Base-by-base conservation (phyloP, 1,140 invertebrate genomes). In the Drosophila kepulauana region DNA sequence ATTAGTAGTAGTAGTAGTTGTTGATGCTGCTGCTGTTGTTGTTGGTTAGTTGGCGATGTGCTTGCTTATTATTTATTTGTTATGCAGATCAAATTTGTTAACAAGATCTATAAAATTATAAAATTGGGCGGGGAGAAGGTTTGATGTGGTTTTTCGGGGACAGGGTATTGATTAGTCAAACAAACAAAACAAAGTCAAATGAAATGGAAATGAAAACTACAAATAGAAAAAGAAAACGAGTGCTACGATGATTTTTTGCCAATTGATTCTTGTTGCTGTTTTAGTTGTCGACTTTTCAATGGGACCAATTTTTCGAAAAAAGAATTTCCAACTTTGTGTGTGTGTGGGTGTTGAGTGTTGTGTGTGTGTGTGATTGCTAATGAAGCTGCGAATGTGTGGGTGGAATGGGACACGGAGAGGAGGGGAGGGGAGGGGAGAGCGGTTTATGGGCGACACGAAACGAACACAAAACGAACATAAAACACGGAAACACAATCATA, bases 391-490 rank as follows among this genome's bases (percentile, higher is more conserved):
- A 28, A 8, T 56, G 20, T 56, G 38, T 48, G 38, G 5, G 15
- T 28, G 16, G 46, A 10, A 13, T 33, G 20, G 20, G 49, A 20
- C 4, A 38, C 13, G 2, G 38, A 20, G 11, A 35, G 48, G 65
- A 8, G 15, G 6, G 8, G 20, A 15, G 51, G 56, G 30, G 25
- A 11, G 13, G 16, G 35, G 35, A 48, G 28, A 28, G 20, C 35
- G 13, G n/a, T 41, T 70, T 75, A 41, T 65, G 61, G 64, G 59
- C 72, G 45, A 74, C 65, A 74, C 57, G 64, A 63, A 63, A 78
- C 72, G 64, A 64, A 75, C 59, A 77, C 69, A 62, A 73, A 75
- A 67, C 61, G 57, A 78, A 78, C 58, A 59, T 64, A 70, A 65
- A 65, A 65, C 61, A 61, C 61, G 64, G 64, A 54, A 78, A 78